Base-by-base conservation (phyloP, 2,797 vertebrate species). In the Cynodonichthys magdalenae region DNA sequence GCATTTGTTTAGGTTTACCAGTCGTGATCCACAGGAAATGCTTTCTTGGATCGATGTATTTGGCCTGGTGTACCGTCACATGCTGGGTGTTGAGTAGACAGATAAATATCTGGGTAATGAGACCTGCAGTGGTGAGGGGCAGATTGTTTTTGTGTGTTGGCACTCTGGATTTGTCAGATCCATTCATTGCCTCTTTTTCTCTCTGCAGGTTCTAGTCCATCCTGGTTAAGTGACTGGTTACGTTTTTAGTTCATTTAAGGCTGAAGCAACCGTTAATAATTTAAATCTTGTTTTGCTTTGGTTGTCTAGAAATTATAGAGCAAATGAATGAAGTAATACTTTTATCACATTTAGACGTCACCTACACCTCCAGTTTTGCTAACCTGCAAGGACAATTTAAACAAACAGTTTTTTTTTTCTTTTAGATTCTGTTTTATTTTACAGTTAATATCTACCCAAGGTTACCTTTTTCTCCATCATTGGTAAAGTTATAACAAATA, bases 1-100 rank as follows among this genome's bases (percentile, higher is more conserved):
- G 24, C 3, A 24, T 24, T 24, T 24, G 24, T 24, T 24, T 24
- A 24, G 24, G 4, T n/a, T 17, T 28, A 49, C 73, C 77, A 66
- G 75, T 45, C 44, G 29, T 68, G 71, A 79, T 80, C 81, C 79
- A 76, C 76, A 82, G 75, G 59, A 85, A 85, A 81, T 74, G 65
- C 77, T 84, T 83, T 67, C 71, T 72, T 60, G 66, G 80, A 91
- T 91, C 87, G 86, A 84, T 90, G 83, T 90, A 81, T 86, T 90
- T 87, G 82, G 71, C 79, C 80, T 77, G 69, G 81, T 31, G 44
- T 53, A 39, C 36, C n/a, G 54, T 79, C 71, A 66, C 88, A 89
- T 9, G 65, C 81, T 85, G 86, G 14, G 75, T 74, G 75, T 87
- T 81, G 82, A 29, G 63, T 75, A 73, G 73, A 73, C 79, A 81